phyloP scores from a whole-genome alignment of 2,113 vertebrate species.

The Gopherus evgoodei region DNA sequence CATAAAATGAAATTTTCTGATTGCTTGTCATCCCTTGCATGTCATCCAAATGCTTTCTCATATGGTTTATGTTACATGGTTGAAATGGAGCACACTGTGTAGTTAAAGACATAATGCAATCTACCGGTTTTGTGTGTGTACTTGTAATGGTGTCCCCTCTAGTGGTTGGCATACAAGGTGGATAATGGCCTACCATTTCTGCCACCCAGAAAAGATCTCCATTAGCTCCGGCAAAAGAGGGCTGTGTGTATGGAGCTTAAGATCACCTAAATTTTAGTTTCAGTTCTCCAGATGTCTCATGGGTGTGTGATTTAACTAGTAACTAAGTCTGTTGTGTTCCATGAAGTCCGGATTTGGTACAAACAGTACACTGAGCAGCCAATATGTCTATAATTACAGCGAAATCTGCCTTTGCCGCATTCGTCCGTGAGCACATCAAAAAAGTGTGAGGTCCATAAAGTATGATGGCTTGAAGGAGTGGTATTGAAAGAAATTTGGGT shows the following conservation, averaged over 20 bases:
- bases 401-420: background rate
- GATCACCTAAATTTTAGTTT: background rate
- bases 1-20: background rate
- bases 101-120: background rate
- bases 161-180: rapidly evolving
- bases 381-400: background rate
- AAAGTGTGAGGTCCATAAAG: background rate
- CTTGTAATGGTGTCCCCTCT: rapidly evolving
- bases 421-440: background rate
- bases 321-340: background rate
- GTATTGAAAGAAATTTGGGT: rapidly evolving
- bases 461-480: rapidly evolving
- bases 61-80: background rate
- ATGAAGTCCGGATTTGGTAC: background rate
- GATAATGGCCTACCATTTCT: background rate
- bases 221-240: background rate
- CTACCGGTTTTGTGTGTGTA: background rate
- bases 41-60: background rate
- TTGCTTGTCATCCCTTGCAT: background rate
- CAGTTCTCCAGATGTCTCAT: background rate
- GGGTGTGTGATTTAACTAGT: too few relatives aligned
- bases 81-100: background rate
- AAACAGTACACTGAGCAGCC: background rate
- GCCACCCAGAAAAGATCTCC: background rate
- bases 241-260: background rate